Conservation (phyloP, 2,888 invertebrate species). For the Hetaerina titia region DNA sequence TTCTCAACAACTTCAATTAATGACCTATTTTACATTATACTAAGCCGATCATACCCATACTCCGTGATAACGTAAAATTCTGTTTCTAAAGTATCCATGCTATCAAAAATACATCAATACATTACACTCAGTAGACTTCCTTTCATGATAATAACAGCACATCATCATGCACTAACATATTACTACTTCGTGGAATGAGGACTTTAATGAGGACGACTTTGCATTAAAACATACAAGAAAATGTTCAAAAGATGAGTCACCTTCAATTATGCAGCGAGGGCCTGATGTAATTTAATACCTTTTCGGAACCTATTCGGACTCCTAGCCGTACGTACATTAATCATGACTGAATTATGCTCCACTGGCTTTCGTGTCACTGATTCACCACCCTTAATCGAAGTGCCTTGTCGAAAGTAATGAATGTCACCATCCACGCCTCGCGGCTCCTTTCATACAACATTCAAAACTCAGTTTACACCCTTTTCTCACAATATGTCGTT, state of each 20-base stretch:
- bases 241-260: background rate
- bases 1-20: too few species aligned
- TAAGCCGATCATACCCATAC: too few species aligned
- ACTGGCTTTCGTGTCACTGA: background rate
- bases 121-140: background rate
- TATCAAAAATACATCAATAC: too few species aligned
- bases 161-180: background rate
- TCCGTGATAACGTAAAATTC: too few species aligned
- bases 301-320: background rate
- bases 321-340: background rate
- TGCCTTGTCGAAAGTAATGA: slow-evolving; percentile 27
- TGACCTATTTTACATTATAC: too few species aligned
- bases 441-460: slow-evolving; percentile 3
- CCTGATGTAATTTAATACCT: background rate
- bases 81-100: too few species aligned
- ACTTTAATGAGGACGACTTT: too few species aligned
- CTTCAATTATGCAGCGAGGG: background rate
- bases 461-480: slow-evolving; percentile 37
- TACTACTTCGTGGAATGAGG: too few species aligned
- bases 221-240: too few species aligned
- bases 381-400: background rate
- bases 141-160: background rate
- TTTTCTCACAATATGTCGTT: slow-evolving; percentile 49
- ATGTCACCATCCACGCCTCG: background rate
- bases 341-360: slow-evolving; percentile 35